These are phyloP conservation scores for Orussus abietinus DNA, from an alignment of 1,140 invertebrate species.

Conservation along the genomic window DNA sequence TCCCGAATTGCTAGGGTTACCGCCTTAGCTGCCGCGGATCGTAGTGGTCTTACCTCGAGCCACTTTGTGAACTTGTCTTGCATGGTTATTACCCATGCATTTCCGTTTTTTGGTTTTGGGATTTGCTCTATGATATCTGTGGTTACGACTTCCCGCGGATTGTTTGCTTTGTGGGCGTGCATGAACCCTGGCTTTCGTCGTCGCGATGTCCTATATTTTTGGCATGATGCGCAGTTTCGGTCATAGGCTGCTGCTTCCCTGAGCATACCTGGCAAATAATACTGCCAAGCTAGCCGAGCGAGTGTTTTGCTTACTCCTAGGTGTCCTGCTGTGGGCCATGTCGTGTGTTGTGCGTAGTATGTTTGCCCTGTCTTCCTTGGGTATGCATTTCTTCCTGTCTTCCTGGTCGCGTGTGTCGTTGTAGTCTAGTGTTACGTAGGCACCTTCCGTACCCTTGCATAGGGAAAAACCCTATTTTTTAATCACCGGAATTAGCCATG, in stretches of 20 bases:
- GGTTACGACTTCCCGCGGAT: conserved; percentile 10
- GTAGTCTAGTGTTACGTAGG: too few relatives aligned
- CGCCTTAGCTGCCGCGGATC: conserved; percentile 21
- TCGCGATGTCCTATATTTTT: conserved; percentile 28
- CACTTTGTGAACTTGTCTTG: conserved; percentile 17
- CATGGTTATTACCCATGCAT: conserved; percentile 2
- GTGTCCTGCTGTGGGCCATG: conserved; percentile 22
- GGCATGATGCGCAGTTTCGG: conserved; percentile 20
- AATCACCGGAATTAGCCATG: too few relatives aligned
- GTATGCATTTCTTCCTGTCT: conserved; percentile 15
- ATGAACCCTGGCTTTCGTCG: conserved; percentile 28
- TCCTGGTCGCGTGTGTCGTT: conserved; percentile 3
- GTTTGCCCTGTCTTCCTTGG: conserved; percentile 4
- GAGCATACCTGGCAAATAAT: conserved; percentile 26
- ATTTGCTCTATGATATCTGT: conserved; percentile 1
- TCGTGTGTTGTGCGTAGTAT: conserved; percentile 28
- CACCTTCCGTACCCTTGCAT: too few relatives aligned
- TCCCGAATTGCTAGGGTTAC: conserved; percentile 24
- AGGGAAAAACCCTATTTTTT: too few relatives aligned
- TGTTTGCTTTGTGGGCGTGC: conserved; percentile 19
- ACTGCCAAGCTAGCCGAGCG: conserved; percentile 6
- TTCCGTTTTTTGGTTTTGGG: neutral
- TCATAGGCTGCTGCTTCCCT: conserved; percentile 16
- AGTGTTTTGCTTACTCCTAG: conserved; percentile 21
- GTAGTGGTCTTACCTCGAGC: conserved; percentile 16